These are phyloP conservation scores for Drosophila prolongata DNA, from an alignment of 2,888 invertebrate species.

Conservation along the genomic window DNA sequence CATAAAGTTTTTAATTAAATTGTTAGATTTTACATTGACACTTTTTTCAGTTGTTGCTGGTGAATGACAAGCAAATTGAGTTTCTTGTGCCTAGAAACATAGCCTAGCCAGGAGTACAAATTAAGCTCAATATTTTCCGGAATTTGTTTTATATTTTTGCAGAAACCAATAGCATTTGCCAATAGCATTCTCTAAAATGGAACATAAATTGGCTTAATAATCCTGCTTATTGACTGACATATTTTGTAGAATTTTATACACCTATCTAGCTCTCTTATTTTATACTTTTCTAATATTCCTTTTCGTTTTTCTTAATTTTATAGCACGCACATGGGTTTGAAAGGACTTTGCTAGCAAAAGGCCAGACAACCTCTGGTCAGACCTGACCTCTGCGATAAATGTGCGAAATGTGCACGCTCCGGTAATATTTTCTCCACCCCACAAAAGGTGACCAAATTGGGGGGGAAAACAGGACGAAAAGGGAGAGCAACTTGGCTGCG, in stretches of 20 bases:
- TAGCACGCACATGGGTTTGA: conserved; percentile 15
- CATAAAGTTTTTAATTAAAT: conserved; percentile 79
- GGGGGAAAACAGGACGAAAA: neutral
- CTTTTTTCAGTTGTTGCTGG: conserved; percentile 33
- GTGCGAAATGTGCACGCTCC: conserved; percentile 45
- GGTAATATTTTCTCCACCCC: conserved; percentile 41
- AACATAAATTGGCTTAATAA: neutral
- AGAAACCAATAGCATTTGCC: neutral
- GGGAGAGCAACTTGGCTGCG: conserved; percentile 48
- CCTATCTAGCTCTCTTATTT: neutral
- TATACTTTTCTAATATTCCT: neutral
- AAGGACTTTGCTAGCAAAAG: conserved; percentile 11
- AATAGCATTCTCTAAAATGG: neutral
- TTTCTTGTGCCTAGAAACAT: conserved; percentile 21
- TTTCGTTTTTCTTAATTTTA: conserved; percentile 9
- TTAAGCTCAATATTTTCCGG: neutral
- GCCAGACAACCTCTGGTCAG: conserved; percentile 21
- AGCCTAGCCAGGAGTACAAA: conserved; percentile 1
- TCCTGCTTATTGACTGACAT: neutral
- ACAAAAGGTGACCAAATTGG: conserved; percentile 5
- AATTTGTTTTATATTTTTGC: neutral
- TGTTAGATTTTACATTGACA: conserved; percentile 58
- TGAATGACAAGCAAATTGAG: conserved; percentile 39
- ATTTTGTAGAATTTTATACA: conserved; percentile 1
- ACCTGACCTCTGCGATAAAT: conserved; percentile 44